Conservation (phyloP, 2,113 vertebrate species). For the Symphodus melops region DNA sequence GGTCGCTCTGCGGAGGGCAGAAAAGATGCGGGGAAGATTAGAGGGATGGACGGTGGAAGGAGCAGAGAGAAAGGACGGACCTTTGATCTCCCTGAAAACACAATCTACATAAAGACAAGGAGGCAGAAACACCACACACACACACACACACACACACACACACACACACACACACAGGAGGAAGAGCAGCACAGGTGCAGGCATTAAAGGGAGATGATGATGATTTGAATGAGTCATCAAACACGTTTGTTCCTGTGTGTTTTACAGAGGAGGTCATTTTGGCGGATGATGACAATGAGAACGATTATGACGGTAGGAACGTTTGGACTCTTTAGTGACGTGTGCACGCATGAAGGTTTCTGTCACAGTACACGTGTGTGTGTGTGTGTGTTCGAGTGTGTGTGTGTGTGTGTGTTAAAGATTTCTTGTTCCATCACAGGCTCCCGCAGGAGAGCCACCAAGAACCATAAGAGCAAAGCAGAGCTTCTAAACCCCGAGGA, state of each 20-base stretch:
- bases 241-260: constrained; percentile 36
- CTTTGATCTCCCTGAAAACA: constrained; percentile 69
- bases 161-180: constrained; percentile 30
- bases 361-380: not conserved
- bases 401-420: too few species aligned
- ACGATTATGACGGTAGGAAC: constrained; percentile 91
- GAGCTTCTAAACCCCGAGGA: constrained; percentile 93
- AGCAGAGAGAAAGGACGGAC: constrained; percentile 44
- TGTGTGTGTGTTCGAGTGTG: too few species aligned
- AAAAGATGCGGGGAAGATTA: constrained; percentile 42
- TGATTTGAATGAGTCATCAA: constrained; percentile 2
- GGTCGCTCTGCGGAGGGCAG: constrained; percentile 17
- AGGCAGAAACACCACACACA: constrained; percentile 28
- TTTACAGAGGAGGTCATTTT: constrained; percentile 93
- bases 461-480: constrained; percentile 89
- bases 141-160: too few species aligned
- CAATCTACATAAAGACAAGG: constrained; percentile 60
- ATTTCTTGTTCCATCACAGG: constrained; percentile 59
- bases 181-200: constrained; percentile 43
- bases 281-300: constrained; percentile 90
- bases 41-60: constrained; percentile 35
- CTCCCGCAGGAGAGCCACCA: constrained; percentile 90
- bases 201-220: constrained; percentile 23
- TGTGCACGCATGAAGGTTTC: not conserved
- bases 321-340: not conserved